These are phyloP conservation scores for Lycaena phlaeas DNA, from an alignment of 2,888 invertebrate species.

Conservation along the genomic window DNA sequence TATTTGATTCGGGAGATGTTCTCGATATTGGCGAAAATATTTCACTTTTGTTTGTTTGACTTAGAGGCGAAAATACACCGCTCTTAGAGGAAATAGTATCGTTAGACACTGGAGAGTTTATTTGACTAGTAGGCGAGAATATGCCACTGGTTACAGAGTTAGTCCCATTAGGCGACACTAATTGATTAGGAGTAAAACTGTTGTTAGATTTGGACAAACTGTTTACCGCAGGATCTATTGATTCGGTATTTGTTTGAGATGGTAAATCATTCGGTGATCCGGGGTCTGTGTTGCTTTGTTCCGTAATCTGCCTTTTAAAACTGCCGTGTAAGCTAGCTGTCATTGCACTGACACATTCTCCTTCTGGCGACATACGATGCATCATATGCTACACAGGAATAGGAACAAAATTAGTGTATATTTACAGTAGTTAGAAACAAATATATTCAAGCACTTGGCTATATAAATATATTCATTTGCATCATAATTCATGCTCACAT, in stretches of 20 bases:
- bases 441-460: constrained; percentile 24
- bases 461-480: constrained; percentile 13
- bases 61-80: constrained; percentile 63
- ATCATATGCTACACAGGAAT: constrained; percentile 75
- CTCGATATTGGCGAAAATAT: constrained; percentile 61
- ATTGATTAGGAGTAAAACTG: constrained; percentile 51
- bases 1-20: constrained; percentile 61
- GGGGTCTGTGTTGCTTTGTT: constrained; percentile 50
- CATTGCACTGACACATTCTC: constrained; percentile 75
- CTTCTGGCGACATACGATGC: constrained; percentile 81
- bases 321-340: constrained; percentile 78
- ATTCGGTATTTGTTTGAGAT: constrained; percentile 56
- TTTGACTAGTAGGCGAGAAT: constrained; percentile 69
- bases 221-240: constrained; percentile 50
- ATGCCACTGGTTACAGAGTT: constrained; percentile 69
- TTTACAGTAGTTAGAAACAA: constrained; percentile 17
- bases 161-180: constrained; percentile 65
- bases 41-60: constrained; percentile 67
- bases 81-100: constrained; percentile 69
- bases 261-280: constrained; percentile 57
- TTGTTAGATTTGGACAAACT: constrained; percentile 55
- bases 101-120: constrained; percentile 66
- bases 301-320: constrained; percentile 72
- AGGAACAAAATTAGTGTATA: constrained; percentile 37
- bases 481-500: constrained; percentile 23